phyloP scores from a whole-genome alignment of 2,113 vertebrate genomes.

The Etheostoma cragini region DNA sequence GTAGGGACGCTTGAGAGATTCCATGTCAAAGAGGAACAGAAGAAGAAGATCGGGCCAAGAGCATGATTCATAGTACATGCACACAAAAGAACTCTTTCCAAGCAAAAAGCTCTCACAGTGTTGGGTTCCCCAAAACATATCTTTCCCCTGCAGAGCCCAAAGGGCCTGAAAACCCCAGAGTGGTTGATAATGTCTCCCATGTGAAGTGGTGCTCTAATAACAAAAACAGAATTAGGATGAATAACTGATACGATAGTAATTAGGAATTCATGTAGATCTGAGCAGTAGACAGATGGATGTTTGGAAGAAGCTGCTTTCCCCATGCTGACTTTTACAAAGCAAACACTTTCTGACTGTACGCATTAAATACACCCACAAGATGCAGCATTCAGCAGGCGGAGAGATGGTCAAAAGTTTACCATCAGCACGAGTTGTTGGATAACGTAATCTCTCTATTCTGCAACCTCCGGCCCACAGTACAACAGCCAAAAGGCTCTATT shows the following conservation, averaged over 20 bases:
- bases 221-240: not conserved
- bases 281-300: not conserved
- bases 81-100: slow-evolving; percentile 34
- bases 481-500: not conserved
- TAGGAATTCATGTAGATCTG: not conserved
- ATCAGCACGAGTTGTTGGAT: slow-evolving; percentile 30
- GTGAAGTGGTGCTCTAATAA: not conserved
- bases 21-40: slow-evolving; percentile 39
- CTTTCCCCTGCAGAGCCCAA: slow-evolving; percentile 15
- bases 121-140: not conserved
- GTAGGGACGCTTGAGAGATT: slow-evolving; percentile 40
- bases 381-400: slow-evolving; percentile 6
- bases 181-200: slow-evolving; percentile 7
- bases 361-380: slow-evolving; percentile 35
- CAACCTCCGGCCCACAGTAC: not conserved
- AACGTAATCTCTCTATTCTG: slow-evolving; percentile 8
- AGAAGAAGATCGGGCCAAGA: slow-evolving; percentile 28
- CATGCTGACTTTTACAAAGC: slow-evolving; percentile 11
- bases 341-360: slow-evolving; percentile 27
- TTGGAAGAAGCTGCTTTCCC: not conserved
- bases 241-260: slow-evolving; percentile 19
- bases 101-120: slow-evolving; percentile 32
- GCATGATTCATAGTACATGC: slow-evolving; percentile 24
- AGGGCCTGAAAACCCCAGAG: slow-evolving; percentile 2
- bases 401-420: slow-evolving; percentile 34